Conservation (phyloP, 1,140 invertebrate genomes). For the Laodelphax striatellus region DNA sequence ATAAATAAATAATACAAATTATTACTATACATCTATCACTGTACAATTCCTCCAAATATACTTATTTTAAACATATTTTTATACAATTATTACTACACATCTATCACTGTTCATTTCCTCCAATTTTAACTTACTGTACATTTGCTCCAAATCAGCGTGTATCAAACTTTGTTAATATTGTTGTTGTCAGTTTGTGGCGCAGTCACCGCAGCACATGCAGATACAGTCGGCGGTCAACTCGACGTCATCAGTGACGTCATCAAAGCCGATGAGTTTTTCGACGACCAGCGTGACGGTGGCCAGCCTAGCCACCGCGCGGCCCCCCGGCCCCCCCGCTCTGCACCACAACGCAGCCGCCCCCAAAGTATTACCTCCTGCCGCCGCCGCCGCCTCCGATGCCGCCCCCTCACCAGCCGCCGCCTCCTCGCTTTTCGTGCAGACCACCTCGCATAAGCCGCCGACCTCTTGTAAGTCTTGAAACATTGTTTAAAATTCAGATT, state of each 20-base stretch:
- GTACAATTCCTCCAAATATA: no score
- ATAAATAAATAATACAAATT: neutral
- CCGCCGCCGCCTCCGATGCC: neutral
- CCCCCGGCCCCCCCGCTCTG: neutral
- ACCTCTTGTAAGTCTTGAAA: no score
- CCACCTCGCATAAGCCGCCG: no score
- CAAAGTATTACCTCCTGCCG: neutral
- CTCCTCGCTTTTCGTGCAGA: no score
- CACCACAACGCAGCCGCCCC: neutral
- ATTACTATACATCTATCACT: no score
- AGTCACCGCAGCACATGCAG: neutral
- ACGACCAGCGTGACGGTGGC: neutral
- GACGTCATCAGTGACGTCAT: neutral
- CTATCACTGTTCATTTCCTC: no score
- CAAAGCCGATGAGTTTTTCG: neutral
- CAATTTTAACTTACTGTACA: no score
- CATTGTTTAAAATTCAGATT: no score
- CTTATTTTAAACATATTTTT: no score
- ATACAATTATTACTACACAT: no score
- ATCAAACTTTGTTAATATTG: neutral
- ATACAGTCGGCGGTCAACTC: neutral
- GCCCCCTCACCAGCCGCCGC: neutral
- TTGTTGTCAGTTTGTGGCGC: constrained; percentile 15
- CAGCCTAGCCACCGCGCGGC: neutral
- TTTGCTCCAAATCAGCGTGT: no score